Evolutionary conservation across 2,113 vertebrate species (phyloP), one percentile per base, ranked within the genome.

Genomic region (Empidonax alnorum): DNA sequence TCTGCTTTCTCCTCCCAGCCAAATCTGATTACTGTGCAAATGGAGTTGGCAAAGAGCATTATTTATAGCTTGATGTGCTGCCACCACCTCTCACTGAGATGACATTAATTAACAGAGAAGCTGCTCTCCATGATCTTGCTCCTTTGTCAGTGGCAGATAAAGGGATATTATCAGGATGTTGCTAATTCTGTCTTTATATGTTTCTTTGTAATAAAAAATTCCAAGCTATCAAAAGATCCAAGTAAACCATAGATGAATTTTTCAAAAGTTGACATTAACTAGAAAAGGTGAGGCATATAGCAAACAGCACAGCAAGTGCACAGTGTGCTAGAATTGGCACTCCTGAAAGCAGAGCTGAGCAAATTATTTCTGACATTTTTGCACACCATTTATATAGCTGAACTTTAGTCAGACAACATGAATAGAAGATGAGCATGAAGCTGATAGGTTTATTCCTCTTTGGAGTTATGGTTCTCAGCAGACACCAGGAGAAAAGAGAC

Each of bases 61-160:
- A 87, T 93, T 94, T 80, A 95, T 88, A 63, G 20, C 56, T 72
- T 78, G 86, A 76, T 50, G 12, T 52, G 59, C 80, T 96, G 84
- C 71, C 47, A 71, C 77, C 44, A 76, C 17, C 58, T 91, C 56
- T 56, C 65, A 63, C 58, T 74, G 68, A 84, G 73, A 50, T 91
- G 68, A 88, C 52, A 87, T 94, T 92, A 96, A 89, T 93, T 94
- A 94, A 92, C 55, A 71, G 42, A 90, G 90, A 92, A 93, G 28
- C 56, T 87, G 49, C 44, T 71, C 41, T 84, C 65, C 2, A 0
- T 52, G 35, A 81, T 71, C 68, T 75, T 76, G 42, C 52, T 53
- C 28, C 44, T 95, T 86, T 86, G 63, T 85, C 47, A 58, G n/a
- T 87, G 55, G 27, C 59, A 95, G 89, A 90, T 80, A 69, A 81